Evolutionary conservation across 2,888 invertebrate species (phyloP).

Genomic region (Drosophila eohydei): DNA sequence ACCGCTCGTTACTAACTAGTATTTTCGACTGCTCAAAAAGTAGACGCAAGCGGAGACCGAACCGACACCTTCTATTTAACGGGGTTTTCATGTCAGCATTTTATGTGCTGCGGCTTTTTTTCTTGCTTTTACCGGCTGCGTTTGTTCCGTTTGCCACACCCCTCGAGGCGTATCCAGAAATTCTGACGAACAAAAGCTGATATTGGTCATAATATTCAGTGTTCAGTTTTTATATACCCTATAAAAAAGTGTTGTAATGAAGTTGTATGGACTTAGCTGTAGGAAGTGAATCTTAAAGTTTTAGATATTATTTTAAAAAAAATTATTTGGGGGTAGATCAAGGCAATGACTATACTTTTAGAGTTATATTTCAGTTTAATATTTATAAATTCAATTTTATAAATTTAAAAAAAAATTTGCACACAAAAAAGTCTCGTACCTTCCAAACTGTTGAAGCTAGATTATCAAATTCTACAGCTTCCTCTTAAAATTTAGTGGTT

Average conservation of each 20-base stretch:
- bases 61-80: conserved; percentile 54
- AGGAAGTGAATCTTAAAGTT: no score
- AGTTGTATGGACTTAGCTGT: not conserved
- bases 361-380: no score
- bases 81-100: conserved; percentile 74
- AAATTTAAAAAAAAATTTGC: no score
- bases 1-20: conserved; percentile 24
- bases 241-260: not conserved
- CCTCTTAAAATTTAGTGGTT: no score
- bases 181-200: conserved; percentile 39
- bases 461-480: no score
- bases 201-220: conserved; percentile 14
- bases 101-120: conserved; percentile 38
- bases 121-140: conserved; percentile 10
- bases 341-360: no score
- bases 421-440: no score
- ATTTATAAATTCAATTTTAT: no score
- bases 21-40: conserved; percentile 23
- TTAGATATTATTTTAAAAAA: no score
- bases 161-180: conserved; percentile 6
- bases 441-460: no score
- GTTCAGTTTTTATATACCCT: not conserved
- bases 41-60: conserved; percentile 3
- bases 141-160: conserved; percentile 43
- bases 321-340: no score